phyloP scores from a whole-genome alignment of 2,797 vertebrate species.

The Arrhamphus sclerolepis region DNA sequence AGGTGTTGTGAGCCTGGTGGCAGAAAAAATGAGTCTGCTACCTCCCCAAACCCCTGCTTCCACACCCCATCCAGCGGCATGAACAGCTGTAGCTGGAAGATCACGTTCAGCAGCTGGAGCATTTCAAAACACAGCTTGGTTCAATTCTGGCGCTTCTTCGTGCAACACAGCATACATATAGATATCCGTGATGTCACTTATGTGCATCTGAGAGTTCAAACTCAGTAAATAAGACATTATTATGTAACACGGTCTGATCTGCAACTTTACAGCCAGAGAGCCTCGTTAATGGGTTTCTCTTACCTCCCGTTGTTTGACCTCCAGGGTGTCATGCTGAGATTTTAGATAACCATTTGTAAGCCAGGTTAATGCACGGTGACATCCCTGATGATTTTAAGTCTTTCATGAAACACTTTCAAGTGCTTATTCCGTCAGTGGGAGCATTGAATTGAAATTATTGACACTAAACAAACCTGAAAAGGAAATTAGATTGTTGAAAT shows the following conservation, averaged over 20 bases:
- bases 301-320: background rate
- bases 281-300: constrained; percentile 18
- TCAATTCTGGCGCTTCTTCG: background rate
- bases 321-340: background rate
- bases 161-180: background rate
- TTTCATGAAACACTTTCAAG: background rate
- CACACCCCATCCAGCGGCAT: constrained; percentile 7
- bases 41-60: constrained; percentile 12
- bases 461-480: too few species aligned
- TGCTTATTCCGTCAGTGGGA: background rate
- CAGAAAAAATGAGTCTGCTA: constrained; percentile 40
- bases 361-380: background rate
- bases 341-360: constrained; percentile 12
- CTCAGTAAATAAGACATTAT: constrained; percentile 29
- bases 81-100: constrained; percentile 12
- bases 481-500: too few species aligned
- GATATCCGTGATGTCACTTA: constrained; percentile 1
- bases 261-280: constrained; percentile 8
- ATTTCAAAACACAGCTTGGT: constrained; percentile 8
- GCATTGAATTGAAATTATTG: too few species aligned
- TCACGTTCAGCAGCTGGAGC: constrained; percentile 4
- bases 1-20: constrained; percentile 46
- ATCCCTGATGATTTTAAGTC: background rate
- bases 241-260: constrained; percentile 5
- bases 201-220: background rate